Percentiles rank a stretch among this genome's conserved stretches.
phyloP scores from a whole-genome alignment of 1,140 invertebrate genomes.

The Pogonus chalceus region DNA sequence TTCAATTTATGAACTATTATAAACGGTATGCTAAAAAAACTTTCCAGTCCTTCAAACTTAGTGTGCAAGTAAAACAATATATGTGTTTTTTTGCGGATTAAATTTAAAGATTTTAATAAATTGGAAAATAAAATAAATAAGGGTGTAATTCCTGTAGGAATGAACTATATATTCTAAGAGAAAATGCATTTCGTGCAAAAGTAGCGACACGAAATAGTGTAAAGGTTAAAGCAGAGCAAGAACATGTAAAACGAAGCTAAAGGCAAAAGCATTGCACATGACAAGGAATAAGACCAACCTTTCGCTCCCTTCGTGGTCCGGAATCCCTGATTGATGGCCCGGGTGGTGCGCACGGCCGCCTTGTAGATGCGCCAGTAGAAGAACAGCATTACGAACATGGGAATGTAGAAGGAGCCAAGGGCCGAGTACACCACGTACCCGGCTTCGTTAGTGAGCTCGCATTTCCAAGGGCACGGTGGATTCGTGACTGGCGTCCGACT shows the following conservation, averaged over 20 bases:
- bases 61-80: too few species aligned
- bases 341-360: constrained; percentile 80
- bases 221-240: not conserved
- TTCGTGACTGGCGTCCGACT: constrained; percentile 10
- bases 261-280: not conserved
- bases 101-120: too few species aligned
- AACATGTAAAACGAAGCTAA: not conserved
- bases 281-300: not conserved
- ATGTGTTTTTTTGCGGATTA: too few species aligned
- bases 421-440: constrained; percentile 81
- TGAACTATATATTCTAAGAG: too few species aligned
- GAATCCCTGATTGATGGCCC: constrained; percentile 85
- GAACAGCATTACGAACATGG: constrained; percentile 92
- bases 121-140: too few species aligned
- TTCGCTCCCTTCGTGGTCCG: constrained; percentile 72
- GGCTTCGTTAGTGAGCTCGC: constrained; percentile 81
- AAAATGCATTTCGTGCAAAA: too few species aligned
- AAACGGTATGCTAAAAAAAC: too few species aligned
- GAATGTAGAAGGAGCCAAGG: constrained; percentile 90
- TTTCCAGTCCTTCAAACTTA: too few species aligned
- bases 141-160: too few species aligned
- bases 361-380: constrained; percentile 94
- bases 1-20: too few species aligned
- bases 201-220: too few species aligned
- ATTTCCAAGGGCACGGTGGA: constrained; percentile 69